Evolutionary conservation across 2,888 invertebrate genomes (phyloP).

Genomic region (Physocephala rufipes): DNA sequence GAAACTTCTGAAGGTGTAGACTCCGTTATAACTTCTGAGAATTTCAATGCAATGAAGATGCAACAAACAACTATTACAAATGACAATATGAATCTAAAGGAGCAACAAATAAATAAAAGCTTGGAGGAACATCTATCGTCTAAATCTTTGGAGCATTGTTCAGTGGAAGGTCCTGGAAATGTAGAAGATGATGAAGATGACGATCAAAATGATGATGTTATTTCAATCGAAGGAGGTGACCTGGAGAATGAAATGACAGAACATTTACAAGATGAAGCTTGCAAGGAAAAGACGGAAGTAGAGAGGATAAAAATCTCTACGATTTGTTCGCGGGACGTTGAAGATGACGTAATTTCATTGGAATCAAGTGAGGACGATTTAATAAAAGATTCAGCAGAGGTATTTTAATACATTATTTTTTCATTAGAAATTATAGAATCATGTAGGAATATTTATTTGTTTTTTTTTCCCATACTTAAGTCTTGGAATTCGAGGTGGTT

Average conservation of each 20-base stretch:
- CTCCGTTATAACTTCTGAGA: not conserved
- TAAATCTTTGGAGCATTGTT: conserved; percentile 10
- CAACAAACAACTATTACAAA: not conserved
- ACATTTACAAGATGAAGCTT: conserved; percentile 52
- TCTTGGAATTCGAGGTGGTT: conserved; percentile 73
- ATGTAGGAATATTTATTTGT: not conserved
- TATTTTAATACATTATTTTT: conserved; percentile 38
- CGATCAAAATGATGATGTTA: conserved; percentile 63
- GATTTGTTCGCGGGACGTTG: not conserved
- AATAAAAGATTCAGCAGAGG: conserved; percentile 48
- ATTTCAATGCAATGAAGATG: not conserved
- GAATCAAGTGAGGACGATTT: conserved; percentile 59
- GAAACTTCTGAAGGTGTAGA: not conserved
- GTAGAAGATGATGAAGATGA: conserved; percentile 59
- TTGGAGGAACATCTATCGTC: conserved; percentile 5
- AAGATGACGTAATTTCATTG: conserved; percentile 57
- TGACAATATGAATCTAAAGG: conserved; percentile 1
- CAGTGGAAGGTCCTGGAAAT: no score
- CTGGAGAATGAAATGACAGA: conserved; percentile 64
- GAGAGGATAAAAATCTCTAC: conserved; percentile 21
- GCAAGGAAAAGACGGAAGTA: conserved; percentile 42
- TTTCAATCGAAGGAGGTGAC: conserved; percentile 64
- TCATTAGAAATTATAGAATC: not conserved
- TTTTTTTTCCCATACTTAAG: conserved; percentile 43
- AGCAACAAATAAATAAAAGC: not conserved